Evolutionary conservation across 2,113 vertebrate genomes (phyloP), one percentile per base, ranked within the genome.

Genomic region (Beaufortia kweichowensis): DNA sequence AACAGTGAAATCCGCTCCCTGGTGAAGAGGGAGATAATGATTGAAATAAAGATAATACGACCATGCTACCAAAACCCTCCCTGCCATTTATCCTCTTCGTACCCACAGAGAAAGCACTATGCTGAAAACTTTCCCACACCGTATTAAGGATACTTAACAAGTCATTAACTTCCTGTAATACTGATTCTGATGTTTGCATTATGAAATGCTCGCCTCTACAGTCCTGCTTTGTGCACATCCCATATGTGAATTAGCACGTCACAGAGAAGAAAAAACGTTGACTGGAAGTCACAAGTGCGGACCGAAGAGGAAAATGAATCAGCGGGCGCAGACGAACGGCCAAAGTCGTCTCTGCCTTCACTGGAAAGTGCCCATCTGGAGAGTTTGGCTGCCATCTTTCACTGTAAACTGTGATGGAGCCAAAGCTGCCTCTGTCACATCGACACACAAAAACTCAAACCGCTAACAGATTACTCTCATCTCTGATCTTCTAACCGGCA

Each of bases 1-100:
- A 64, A 48, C 53, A 50, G 48, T 69, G 62, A 84, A 81, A 79
- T 83, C 69, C 69, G 61, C 75, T 78, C 75, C 60, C 79, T 59
- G 23, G 35, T 65, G 76, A 62, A 81, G 55, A 69, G 11, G 76
- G 31, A 41, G 55, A 26, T 72, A 72, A 81, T 79, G 62, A 81
- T 21, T 56, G 68, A 76, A 76, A 69, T 76, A 26, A 64, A 75
- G 79, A 76, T 79, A 67, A 76, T 59, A 55, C 73, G 55, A 66
- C 35, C 69, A 53, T 41, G 46, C 72, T 55, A 3, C 65, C 55
- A 31, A 28, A 73, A 72, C 56, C 59, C 69, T 53, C 39, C 21
- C 65, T 21, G 29, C 63, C 55, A 62, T 68, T 76, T 57, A 75
- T 72, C 43, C 43, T 48, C 61, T 76, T 67, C 77, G 57, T 48